phyloP scores from a whole-genome alignment of 2,888 invertebrate species.

The Nephrotoma appendiculata region DNA sequence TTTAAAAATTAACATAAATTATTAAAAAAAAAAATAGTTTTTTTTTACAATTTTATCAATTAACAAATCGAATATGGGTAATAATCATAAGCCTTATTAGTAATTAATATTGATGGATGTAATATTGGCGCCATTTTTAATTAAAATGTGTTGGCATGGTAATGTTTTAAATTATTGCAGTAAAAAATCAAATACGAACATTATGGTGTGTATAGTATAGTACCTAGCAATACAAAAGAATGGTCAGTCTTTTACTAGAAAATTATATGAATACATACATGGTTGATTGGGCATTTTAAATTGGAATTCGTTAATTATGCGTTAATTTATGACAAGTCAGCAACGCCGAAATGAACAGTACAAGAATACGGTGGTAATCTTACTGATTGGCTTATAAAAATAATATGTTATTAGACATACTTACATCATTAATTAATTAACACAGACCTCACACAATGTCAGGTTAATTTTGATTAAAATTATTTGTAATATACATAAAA shows the following conservation, averaged over 20 bases:
- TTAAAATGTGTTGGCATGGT: background rate
- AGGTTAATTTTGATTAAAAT: background rate
- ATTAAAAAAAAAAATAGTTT: background rate
- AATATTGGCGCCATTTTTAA: background rate
- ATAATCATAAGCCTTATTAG: too few species aligned
- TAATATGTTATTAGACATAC: background rate
- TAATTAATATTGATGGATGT: too few species aligned
- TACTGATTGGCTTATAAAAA: background rate
- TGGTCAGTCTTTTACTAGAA: background rate
- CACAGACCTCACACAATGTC: background rate
- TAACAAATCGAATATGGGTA: background rate
- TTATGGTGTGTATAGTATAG: background rate
- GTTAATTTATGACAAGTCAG: too few species aligned
- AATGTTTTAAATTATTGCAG: background rate
- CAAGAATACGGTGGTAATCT: background rate
- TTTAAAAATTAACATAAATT: background rate
- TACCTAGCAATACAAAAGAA: background rate
- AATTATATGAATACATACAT: background rate
- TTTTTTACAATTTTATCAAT: background rate
- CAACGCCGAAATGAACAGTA: background rate
- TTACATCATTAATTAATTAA: background rate
- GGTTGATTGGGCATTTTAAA: background rate
- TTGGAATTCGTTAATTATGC: too few species aligned
- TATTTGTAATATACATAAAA: too few species aligned
- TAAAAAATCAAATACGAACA: background rate